phyloP scores from a whole-genome alignment of 2,797 vertebrate species.

The Synanceia verrucosa region DNA sequence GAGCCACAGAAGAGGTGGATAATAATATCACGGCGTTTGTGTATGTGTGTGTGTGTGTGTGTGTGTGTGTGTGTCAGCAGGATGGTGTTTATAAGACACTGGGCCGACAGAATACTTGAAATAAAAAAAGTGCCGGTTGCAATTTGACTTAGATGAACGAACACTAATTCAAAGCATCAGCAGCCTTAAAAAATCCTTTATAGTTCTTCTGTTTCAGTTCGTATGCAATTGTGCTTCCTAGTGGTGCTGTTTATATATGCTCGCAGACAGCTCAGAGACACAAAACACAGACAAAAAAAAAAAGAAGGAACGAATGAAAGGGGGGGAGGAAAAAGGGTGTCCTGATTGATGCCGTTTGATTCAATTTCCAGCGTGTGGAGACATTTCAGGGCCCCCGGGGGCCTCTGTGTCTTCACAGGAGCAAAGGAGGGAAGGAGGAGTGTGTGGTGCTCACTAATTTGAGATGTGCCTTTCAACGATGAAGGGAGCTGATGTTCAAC shows the following conservation, averaged over 20 bases:
- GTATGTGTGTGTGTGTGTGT: constrained; percentile 53
- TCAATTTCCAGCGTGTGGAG: constrained; percentile 82
- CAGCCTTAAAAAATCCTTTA: constrained; percentile 18
- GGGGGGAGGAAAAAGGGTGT: constrained; percentile 42
- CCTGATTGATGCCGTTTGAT: constrained; percentile 84
- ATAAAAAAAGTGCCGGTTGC: constrained; percentile 30
- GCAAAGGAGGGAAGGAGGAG: constrained; percentile 52
- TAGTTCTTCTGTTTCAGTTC: constrained; percentile 32
- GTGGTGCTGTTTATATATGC: constrained; percentile 50
- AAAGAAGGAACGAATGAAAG: constrained; percentile 37
- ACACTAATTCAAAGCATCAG: constrained; percentile 46
- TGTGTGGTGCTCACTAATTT: constrained; percentile 63
- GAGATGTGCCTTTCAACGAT: constrained; percentile 74
- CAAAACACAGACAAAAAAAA: constrained; percentile 49
- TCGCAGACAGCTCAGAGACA: constrained; percentile 58
- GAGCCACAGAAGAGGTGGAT: constrained; percentile 94
- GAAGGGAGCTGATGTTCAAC: constrained; percentile 77
- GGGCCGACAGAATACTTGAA: constrained; percentile 30
- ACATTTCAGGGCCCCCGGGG: constrained; percentile 77
- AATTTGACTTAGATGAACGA: constrained; percentile 35
- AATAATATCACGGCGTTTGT: constrained; percentile 76
- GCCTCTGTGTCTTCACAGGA: constrained; percentile 74
- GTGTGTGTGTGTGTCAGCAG: constrained; percentile 42
- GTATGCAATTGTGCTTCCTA: constrained; percentile 48
- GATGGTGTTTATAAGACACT: constrained; percentile 40